Percentiles rank a stretch among this genome's conserved stretches.
These are phyloP conservation scores for Eulemur mongoz DNA, from an alignment of 2,797 vertebrate genomes.

Conservation along the genomic window DNA sequence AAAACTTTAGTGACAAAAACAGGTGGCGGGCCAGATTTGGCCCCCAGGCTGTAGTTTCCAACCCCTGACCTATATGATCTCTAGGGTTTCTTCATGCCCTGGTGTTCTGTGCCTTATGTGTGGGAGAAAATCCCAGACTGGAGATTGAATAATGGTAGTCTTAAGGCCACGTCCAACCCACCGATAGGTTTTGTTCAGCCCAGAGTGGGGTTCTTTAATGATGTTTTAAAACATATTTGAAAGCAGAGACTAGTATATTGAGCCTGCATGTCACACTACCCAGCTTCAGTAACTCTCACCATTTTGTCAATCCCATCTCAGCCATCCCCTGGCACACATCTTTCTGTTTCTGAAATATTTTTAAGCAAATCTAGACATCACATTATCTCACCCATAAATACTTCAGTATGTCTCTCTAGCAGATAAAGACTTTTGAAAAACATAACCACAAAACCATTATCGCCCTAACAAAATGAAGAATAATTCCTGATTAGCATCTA, in stretches of 20 bases:
- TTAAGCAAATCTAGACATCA: slow-evolving; percentile 44
- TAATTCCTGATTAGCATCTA: slow-evolving; percentile 65
- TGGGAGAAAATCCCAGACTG: neutral
- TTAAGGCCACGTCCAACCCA: neutral
- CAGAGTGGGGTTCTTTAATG: neutral
- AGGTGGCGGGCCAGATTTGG: neutral
- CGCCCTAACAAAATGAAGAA: slow-evolving; percentile 56
- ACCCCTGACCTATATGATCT: neutral
- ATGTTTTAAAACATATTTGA: neutral
- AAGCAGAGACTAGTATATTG: neutral
- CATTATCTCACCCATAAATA: slow-evolving; percentile 58
- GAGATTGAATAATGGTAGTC: neutral
- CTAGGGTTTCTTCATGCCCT: neutral
- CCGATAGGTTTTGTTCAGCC: neutral
- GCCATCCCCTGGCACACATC: neutral
- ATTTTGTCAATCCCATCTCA: neutral
- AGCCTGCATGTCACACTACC: neutral
- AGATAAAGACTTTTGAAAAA: slow-evolving; percentile 4
- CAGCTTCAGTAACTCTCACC: neutral
- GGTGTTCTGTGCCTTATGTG: neutral
- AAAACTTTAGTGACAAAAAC: slow-evolving; percentile 38
- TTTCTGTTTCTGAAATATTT: slow-evolving; percentile 38
- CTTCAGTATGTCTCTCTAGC: slow-evolving; percentile 15
- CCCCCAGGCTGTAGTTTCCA: neutral
- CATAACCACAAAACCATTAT: slow-evolving; percentile 42